Evolutionary conservation across 2,888 invertebrate genomes (phyloP).

Genomic region (Eurytoma californica): DNA sequence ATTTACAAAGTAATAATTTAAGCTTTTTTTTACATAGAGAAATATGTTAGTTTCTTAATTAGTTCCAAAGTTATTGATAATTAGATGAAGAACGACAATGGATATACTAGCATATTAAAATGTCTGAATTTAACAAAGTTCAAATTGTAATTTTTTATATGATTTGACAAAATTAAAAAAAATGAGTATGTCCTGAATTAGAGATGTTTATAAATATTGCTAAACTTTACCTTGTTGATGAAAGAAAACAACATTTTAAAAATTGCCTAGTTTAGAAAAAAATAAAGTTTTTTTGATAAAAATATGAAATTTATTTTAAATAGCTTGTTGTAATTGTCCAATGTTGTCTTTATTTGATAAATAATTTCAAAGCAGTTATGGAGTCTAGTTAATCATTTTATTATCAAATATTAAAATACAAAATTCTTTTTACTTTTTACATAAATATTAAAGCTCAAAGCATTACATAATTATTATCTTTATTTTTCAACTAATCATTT

Average conservation of each 20-base stretch:
- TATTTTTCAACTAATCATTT: slow-evolving; percentile 4
- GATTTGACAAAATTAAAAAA: no score
- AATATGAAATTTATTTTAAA: slow-evolving; percentile 8
- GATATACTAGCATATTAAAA: no score
- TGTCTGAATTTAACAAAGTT: no score
- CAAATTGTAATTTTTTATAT: no score
- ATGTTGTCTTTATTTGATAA: background rate
- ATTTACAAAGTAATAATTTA: no score
- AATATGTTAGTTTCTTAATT: no score
- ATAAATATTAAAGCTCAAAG: background rate
- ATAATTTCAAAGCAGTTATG: background rate
- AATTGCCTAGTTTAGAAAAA: slow-evolving; percentile 55
- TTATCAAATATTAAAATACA: slow-evolving; percentile 1
- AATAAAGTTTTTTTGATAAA: slow-evolving; percentile 54
- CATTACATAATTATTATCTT: background rate
- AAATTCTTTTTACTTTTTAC: background rate
- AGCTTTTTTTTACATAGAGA: no score
- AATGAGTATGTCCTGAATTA: no score
- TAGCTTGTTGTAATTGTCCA: background rate
- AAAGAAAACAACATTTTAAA: slow-evolving; percentile 35
- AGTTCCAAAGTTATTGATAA: no score
- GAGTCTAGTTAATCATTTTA: background rate
- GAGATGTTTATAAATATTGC: no score
- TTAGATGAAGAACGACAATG: no score
- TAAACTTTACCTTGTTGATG: no score